Evolutionary conservation across 1,140 invertebrate species (phyloP).

Genomic region (Adelges cooleyi): DNA sequence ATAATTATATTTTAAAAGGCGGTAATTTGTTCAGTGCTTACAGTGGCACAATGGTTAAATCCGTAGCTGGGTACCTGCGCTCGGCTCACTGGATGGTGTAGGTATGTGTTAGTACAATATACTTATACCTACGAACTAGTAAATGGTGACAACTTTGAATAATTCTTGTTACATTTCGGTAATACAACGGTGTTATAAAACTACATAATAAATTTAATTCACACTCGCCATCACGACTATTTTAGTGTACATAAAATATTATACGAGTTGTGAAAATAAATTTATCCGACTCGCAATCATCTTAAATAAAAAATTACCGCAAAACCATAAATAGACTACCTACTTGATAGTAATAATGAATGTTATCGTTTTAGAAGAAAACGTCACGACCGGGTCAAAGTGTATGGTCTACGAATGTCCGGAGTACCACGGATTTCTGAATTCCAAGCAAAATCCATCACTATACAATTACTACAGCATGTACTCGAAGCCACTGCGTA

Average conservation of each 20-base stretch:
- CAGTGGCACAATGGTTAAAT: no score
- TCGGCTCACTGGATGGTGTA: no score
- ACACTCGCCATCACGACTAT: background rate
- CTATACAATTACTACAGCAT: slow-evolving; percentile 33
- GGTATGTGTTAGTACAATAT: no score
- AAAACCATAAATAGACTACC: background rate
- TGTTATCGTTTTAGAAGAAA: no score
- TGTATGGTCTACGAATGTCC: slow-evolving; percentile 34
- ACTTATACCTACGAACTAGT: no score
- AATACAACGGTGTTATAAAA: no score
- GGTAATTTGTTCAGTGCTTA: no score
- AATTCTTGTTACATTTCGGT: no score
- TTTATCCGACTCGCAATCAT: background rate
- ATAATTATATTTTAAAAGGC: no score
- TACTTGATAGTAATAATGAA: background rate
- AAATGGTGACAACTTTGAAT: no score
- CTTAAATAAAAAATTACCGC: background rate
- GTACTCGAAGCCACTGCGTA: slow-evolving; percentile 32
- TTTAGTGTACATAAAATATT: background rate
- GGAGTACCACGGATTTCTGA: slow-evolving; percentile 31
- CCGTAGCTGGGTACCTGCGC: no score
- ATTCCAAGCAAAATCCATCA: background rate
- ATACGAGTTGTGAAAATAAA: background rate
- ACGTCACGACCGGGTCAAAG: slow-evolving; percentile 32
- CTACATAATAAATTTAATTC: background rate